Evolutionary conservation across 92 coral and sea anemone genomes (phyloP).

Genomic region (Porites lobata): DNA sequence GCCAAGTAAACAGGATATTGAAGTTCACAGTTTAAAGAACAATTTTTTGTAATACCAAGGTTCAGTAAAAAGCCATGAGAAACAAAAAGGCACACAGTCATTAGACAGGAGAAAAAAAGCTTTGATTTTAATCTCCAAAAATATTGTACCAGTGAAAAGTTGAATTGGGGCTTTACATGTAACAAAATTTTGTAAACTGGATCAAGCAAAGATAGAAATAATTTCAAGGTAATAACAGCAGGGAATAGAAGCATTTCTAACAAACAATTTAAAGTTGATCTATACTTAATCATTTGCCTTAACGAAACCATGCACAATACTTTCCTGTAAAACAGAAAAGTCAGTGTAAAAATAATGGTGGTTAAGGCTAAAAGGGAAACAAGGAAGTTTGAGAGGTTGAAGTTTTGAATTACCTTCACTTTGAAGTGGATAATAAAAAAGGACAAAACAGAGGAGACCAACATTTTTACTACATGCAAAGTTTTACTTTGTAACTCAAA

Average conservation of each 20-base stretch:
- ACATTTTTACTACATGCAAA: neutral
- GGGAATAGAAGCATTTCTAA: too few species aligned
- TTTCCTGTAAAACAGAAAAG: neutral
- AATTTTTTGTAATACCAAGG: constrained; percentile 2
- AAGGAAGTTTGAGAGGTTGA: constrained; percentile 15
- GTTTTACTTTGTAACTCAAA: constrained; percentile 1
- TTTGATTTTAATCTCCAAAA: too few species aligned
- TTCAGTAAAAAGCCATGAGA: too few species aligned
- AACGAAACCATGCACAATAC: neutral
- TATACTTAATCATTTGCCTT: too few species aligned
- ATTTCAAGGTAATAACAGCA: too few species aligned
- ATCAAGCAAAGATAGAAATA: too few species aligned
- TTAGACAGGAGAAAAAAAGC: too few species aligned
- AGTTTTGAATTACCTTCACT: neutral
- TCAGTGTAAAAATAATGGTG: neutral
- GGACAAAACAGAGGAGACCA: constrained; percentile 6
- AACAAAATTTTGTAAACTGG: too few species aligned
- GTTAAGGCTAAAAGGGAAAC: neutral
- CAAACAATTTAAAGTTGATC: too few species aligned
- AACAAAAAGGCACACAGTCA: too few species aligned
- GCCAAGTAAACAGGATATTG: constrained; percentile 23
- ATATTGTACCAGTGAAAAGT: too few species aligned
- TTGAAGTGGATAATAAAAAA: neutral
- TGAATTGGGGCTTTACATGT: too few species aligned
- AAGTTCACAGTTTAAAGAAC: neutral